Evolutionary conservation across 2,113 vertebrate species (phyloP).

Genomic region (Vulpes ferrilata): DNA sequence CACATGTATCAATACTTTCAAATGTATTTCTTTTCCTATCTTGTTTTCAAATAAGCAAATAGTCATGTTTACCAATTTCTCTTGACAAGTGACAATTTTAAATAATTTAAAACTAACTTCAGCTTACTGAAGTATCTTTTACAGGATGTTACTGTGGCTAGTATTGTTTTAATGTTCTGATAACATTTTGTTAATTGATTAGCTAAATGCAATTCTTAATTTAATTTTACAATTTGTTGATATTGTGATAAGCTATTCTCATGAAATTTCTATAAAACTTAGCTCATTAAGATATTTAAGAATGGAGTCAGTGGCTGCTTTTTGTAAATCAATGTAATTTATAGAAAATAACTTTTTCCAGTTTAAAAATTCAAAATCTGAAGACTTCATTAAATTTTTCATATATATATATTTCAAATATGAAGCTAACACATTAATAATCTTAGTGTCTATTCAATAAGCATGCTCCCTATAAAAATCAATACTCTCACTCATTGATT

Average conservation of each 20-base stretch:
- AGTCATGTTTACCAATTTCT: neutral
- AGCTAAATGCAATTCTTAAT: neutral
- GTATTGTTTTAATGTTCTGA: neutral
- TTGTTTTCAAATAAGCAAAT: slow-evolving; percentile 13
- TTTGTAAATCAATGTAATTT: slow-evolving; percentile 34
- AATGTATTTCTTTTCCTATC: neutral
- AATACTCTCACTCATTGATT: neutral
- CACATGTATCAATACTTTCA: neutral
- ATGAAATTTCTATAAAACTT: neutral
- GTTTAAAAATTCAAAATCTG: slow-evolving; percentile 39
- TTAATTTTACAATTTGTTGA: neutral
- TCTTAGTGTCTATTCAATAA: neutral
- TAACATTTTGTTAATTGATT: neutral
- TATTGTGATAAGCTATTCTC: neutral
- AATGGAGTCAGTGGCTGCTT: neutral
- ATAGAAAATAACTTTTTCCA: slow-evolving; percentile 35
- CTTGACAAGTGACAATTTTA: neutral
- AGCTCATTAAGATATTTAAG: slow-evolving; percentile 1
- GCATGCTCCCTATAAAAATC: neutral
- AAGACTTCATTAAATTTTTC: slow-evolving; percentile 12
- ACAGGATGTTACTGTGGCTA: neutral
- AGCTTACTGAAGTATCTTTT: slow-evolving; percentile 3
- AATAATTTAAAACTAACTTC: slow-evolving; percentile 6
- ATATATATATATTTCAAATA: neutral
- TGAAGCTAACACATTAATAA: neutral